A percentile compares a stretch with the other conserved stretches of the same genome.
Evolutionary conservation across 2,888 invertebrate genomes (phyloP).

Genomic region (Azorinus chamasolen): DNA sequence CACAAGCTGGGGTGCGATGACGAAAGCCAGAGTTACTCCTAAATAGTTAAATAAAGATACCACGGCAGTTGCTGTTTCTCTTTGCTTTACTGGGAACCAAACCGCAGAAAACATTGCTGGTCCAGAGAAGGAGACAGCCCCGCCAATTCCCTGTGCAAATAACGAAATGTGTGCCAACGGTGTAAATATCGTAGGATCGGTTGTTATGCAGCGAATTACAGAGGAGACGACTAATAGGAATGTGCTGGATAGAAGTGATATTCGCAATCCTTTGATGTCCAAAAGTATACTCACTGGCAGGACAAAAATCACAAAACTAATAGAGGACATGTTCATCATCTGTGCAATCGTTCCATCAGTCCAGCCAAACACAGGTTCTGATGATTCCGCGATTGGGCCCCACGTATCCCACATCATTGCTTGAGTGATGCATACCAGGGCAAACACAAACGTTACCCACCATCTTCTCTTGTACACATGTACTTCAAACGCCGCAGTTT

Average conservation of each 20-base stretch:
- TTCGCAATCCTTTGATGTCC: slow-evolving; percentile 82
- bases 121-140: slow-evolving; percentile 85
- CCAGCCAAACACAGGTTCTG: slow-evolving; percentile 83
- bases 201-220: slow-evolving; percentile 41
- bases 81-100: slow-evolving; percentile 87
- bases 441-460: slow-evolving; percentile 67
- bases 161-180: slow-evolving; percentile 82
- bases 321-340: slow-evolving; percentile 84
- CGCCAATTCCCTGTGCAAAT: slow-evolving; percentile 85
- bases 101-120: slow-evolving; percentile 86
- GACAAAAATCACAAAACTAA: slow-evolving; percentile 83
- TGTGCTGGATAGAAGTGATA: slow-evolving; percentile 28
- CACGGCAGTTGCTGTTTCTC: slow-evolving; percentile 84
- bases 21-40: slow-evolving; percentile 44
- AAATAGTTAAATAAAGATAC: slow-evolving; percentile 44
- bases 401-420: slow-evolving; percentile 85
- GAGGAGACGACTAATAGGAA: slow-evolving; percentile 22
- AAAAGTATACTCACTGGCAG: slow-evolving; percentile 85
- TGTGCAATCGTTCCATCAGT: slow-evolving; percentile 82
- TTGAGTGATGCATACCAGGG: slow-evolving; percentile 46
- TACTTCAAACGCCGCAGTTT: background rate
- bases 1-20: slow-evolving; percentile 48
- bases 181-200: slow-evolving; percentile 19
- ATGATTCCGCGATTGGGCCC: slow-evolving; percentile 85
- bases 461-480: slow-evolving; percentile 61